Percentiles rank a stretch among this genome's conserved stretches.
Conservation (phyloP, 2,113 vertebrate genomes). For the Lepus europaeus region DNA sequence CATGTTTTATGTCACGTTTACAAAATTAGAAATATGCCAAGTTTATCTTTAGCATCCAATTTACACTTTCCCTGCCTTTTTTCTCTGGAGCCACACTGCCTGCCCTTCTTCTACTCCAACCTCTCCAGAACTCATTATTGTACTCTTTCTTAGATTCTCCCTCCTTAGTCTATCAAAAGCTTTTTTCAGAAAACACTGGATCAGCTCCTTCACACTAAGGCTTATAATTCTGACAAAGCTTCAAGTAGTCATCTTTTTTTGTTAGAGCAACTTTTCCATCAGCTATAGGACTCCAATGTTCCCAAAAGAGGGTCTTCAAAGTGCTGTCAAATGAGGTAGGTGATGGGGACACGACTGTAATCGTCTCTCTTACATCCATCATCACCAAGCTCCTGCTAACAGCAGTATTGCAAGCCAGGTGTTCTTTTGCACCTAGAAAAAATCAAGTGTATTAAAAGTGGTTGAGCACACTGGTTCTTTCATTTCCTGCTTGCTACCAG, state of each 20-base stretch:
- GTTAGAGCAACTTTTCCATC: background rate
- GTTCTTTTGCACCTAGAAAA: background rate
- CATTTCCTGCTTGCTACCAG: background rate
- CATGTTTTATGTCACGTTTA: background rate
- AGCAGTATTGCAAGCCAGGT: background rate
- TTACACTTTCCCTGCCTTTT: background rate
- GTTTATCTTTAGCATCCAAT: slow-evolving; percentile 18
- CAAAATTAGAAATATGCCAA: slow-evolving; percentile 43
- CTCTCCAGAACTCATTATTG: background rate
- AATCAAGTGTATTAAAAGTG: background rate
- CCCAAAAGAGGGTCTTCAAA: background rate
- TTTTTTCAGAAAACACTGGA: background rate
- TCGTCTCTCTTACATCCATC: background rate
- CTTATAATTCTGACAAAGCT: slow-evolving; percentile 48
- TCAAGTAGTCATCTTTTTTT: background rate
- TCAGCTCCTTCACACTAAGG: background rate
- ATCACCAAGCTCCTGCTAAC: background rate
- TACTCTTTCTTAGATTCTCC: background rate
- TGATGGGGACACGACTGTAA: background rate
- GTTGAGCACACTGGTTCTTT: background rate
- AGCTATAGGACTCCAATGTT: background rate
- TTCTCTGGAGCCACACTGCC: background rate
- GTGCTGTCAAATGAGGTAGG: background rate
- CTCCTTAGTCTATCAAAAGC: background rate
- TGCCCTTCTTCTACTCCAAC: background rate